These are phyloP conservation scores for Enteromius treurensis DNA, from an alignment of 2,797 vertebrate species.

Conservation along the genomic window DNA sequence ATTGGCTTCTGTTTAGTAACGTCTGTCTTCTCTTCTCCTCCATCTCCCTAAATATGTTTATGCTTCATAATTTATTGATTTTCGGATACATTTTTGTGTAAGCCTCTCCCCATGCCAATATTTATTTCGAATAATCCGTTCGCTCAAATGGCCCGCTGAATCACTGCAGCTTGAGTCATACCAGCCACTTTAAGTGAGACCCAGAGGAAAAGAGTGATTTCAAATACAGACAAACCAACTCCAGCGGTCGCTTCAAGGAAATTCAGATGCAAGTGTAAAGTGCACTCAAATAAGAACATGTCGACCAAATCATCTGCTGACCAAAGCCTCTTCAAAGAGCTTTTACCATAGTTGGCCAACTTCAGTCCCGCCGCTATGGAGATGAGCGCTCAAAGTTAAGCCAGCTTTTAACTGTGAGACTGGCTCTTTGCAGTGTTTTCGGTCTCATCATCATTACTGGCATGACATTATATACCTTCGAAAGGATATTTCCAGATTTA, in stretches of 20 bases:
- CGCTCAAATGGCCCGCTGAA: conserved; percentile 57
- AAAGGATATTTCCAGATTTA: conserved; percentile 65
- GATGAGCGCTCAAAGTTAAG: conserved; percentile 53
- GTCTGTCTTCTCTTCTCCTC: conserved; percentile 58
- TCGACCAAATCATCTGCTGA: conserved; percentile 60
- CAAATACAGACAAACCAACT: conserved; percentile 74
- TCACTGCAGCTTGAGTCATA: conserved; percentile 61
- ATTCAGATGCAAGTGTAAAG: conserved; percentile 40
- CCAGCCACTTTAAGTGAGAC: conserved; percentile 69
- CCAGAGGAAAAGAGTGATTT: conserved; percentile 70
- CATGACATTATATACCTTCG: conserved; percentile 54
- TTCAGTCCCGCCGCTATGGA: conserved; percentile 58
- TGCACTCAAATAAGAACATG: conserved; percentile 42
- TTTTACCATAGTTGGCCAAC: conserved; percentile 58
- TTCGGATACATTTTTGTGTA: conserved; percentile 63
- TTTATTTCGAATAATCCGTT: conserved; percentile 51
- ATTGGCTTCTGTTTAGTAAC: conserved; percentile 62
- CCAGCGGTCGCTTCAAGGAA: conserved; percentile 63
- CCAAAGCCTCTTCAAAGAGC: conserved; percentile 71
- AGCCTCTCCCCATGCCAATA: conserved; percentile 53
- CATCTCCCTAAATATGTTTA: conserved; percentile 65
- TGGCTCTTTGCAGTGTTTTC: conserved; percentile 33
- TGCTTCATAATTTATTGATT: conserved; percentile 69
- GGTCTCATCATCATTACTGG: conserved; percentile 52
- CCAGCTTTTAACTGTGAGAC: conserved; percentile 43